Base-by-base conservation (phyloP, 2,113 vertebrate genomes). In the Caretta caretta region DNA sequence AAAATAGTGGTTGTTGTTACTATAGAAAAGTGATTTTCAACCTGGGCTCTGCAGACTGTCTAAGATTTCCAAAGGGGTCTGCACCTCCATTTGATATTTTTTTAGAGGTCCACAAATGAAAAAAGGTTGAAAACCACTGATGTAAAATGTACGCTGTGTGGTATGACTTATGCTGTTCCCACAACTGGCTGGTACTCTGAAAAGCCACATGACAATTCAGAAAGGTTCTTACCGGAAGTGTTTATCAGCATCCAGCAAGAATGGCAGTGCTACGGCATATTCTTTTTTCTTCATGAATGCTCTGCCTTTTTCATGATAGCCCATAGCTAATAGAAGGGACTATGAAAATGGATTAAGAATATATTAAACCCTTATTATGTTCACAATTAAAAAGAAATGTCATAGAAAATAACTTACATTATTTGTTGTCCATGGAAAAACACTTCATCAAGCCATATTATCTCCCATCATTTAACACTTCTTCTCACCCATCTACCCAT, bases 291-390 rank as follows among this genome's bases (percentile, higher is more conserved):
- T 99, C 99, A 99, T 98, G 96, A 99, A 98, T 12, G 99, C 98
- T 86, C 99, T 98, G 85, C 99, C 99, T 95, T 99, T 99, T 98
- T 99, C 99, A 46, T 99, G 99, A 80, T 99, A 98, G 24, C 99
- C 99, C 99, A 99, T 99, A 9, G 99, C 99, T 94, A 99, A 97
- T 96, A 99, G 99, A 51, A 99, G 99, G 1, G 99, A 99, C 99
- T 99, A 93, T 78, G 81, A 82, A 98, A 94, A 81, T 79, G 19
- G 22, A 42, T 20, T 9, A 3, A 7, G 29, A 81, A 29, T 86
- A 46, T 4, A 93, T n/a, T 6, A 7, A 93, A 82, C 56, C 46
- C 12, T 46, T 19, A 65, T 92, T 89, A 83, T 59, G 75, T 93
- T 10, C 27, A 42, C 10, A 96, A 86, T 7, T 50, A 17, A 88